These are phyloP conservation scores for Catharus minimus DNA, from an alignment of 2,113 vertebrate species.

Conservation along the genomic window DNA sequence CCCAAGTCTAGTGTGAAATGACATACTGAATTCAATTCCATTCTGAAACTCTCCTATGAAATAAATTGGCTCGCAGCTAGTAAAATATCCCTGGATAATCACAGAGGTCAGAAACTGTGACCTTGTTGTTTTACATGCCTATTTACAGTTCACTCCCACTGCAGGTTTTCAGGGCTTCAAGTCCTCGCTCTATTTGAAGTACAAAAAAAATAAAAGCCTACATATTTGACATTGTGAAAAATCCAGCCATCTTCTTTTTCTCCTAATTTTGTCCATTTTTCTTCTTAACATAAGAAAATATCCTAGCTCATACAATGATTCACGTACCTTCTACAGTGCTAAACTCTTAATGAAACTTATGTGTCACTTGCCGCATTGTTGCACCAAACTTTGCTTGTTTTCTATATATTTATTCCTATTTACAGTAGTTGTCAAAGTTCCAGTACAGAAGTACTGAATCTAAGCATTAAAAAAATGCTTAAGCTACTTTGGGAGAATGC, in stretches of 20 bases:
- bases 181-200: neutral
- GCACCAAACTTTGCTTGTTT: slow-evolving; percentile 29
- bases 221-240: slow-evolving; percentile 22
- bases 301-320: slow-evolving; percentile 1
- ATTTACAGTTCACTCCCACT: slow-evolving; percentile 14
- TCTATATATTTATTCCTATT: slow-evolving; percentile 40
- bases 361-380: neutral
- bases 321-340: neutral
- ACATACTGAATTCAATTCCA: slow-evolving; percentile 22
- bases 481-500: neutral
- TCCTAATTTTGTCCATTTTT: neutral
- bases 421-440: slow-evolving; percentile 20
- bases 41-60: neutral
- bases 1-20: neutral
- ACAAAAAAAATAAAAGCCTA: neutral
- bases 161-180: slow-evolving; percentile 38
- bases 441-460: neutral
- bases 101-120: slow-evolving; percentile 27
- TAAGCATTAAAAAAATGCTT: neutral
- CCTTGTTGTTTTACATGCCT: neutral
- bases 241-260: neutral
- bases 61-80: slow-evolving; percentile 5
- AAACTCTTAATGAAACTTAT: slow-evolving; percentile 15
- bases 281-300: slow-evolving; percentile 48
- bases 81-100: slow-evolving; percentile 25